Evolutionary conservation across 2,888 invertebrate species (phyloP).

Genomic region (Microdon myrmicae): DNA sequence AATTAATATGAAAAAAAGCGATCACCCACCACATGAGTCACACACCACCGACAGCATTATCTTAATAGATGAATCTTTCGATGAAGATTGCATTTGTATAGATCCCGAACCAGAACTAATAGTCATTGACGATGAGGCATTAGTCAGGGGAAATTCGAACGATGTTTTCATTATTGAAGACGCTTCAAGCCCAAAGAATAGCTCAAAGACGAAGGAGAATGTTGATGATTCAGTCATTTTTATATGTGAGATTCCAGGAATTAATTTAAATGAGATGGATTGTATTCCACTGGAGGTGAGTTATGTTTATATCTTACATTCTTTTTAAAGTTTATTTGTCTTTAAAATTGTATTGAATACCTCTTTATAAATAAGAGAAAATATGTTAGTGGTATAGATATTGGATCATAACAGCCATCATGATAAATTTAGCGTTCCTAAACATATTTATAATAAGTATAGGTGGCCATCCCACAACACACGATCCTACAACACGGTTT

Average conservation of each 20-base stretch:
- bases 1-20: no score
- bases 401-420: no score
- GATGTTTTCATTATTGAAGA: slow-evolving; percentile 54
- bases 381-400: no score
- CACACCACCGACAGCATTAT: background rate
- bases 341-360: no score
- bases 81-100: slow-evolving; percentile 56
- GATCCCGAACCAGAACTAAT: slow-evolving; percentile 53
- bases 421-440: no score
- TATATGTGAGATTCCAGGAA: slow-evolving; percentile 58
- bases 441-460: no score
- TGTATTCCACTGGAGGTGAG: slow-evolving; percentile 56
- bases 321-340: no score
- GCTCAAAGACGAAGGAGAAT: slow-evolving; percentile 2
- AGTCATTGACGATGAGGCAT: slow-evolving; percentile 53
- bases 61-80: slow-evolving; percentile 22
- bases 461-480: no score
- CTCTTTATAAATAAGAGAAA: no score
- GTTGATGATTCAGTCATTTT: slow-evolving; percentile 60
- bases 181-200: slow-evolving; percentile 4
- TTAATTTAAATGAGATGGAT: slow-evolving; percentile 40
- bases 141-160: background rate
- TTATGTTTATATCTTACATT: slow-evolving; percentile 35
- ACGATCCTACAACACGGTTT: no score
- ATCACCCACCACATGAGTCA: background rate